These are phyloP conservation scores for Callipepla squamata DNA, from an alignment of 2,113 vertebrate genomes.

Conservation along the genomic window DNA sequence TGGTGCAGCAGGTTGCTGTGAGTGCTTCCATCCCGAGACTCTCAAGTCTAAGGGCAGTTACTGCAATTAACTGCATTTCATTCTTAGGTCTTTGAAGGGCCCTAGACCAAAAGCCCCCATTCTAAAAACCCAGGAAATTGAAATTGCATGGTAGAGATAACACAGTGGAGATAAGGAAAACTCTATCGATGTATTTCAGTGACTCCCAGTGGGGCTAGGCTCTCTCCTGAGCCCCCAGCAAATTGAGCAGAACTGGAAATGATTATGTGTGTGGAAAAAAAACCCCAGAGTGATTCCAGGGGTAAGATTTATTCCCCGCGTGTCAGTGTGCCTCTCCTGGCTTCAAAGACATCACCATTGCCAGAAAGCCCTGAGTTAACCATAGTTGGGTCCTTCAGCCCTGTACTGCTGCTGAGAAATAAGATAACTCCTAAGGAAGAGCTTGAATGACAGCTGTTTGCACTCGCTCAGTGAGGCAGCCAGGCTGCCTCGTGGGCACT, in stretches of 20 bases:
- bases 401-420: background rate
- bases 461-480: background rate
- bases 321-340: background rate
- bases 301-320: background rate
- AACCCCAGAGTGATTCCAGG: background rate
- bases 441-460: background rate
- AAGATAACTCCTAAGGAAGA: background rate
- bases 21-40: background rate
- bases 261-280: background rate
- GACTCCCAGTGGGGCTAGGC: background rate
- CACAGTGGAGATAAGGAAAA: background rate
- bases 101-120: background rate
- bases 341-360: background rate
- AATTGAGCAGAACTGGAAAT: background rate
- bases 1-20: background rate
- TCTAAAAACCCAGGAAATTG: background rate
- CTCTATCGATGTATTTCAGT: background rate
- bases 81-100: background rate
- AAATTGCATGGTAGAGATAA: background rate
- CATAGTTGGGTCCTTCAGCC: background rate
- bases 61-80: background rate
- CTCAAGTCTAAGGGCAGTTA: background rate
- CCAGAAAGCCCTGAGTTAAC: conserved; percentile 4
- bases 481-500: background rate
- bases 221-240: background rate